Percentiles rank a stretch among this genome's conserved stretches.
Evolutionary conservation across 2,113 vertebrate genomes (phyloP).

Genomic region (Bostrychus sinensis): DNA sequence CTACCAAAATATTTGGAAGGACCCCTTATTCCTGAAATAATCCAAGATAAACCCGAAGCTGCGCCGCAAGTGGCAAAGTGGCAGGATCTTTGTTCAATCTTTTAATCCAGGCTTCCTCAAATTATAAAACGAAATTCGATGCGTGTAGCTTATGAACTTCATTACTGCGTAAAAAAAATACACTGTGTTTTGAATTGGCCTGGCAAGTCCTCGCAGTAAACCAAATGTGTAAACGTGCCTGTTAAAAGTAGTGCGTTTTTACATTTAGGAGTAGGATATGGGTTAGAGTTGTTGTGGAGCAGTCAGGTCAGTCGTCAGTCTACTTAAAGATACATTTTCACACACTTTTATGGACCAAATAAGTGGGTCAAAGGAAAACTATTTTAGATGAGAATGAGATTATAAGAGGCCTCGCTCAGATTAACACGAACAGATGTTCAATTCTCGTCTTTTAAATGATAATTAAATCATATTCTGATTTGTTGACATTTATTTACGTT

Average conservation of each 20-base stretch:
- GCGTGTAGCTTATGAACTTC: too few relatives aligned
- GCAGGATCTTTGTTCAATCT: slow-evolving; percentile 74
- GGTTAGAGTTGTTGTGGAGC: too few relatives aligned
- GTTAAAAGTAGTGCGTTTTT: background rate
- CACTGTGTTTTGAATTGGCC: slow-evolving; percentile 22
- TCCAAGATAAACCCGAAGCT: slow-evolving; percentile 64
- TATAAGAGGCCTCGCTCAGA: slow-evolving; percentile 54
- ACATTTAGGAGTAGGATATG: background rate
- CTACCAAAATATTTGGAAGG: background rate
- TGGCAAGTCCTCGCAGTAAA: too few relatives aligned
- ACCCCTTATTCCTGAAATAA: slow-evolving; percentile 66
- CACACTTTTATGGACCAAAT: slow-evolving; percentile 37
- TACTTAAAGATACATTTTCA: too few relatives aligned
- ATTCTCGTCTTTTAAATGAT: slow-evolving; percentile 55
- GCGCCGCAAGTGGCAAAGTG: slow-evolving; percentile 59
- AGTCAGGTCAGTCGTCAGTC: too few relatives aligned
- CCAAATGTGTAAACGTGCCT: background rate
- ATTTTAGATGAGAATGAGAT: slow-evolving; percentile 72
- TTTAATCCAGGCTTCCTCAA: slow-evolving; percentile 70
- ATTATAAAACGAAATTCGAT: slow-evolving; percentile 75
- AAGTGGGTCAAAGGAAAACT: slow-evolving; percentile 69
- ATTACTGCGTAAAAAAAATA: too few relatives aligned
- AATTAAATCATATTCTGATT: too few relatives aligned
- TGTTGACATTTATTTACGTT: too few relatives aligned
- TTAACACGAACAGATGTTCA: slow-evolving; percentile 57